phyloP scores from a whole-genome alignment of 2,888 invertebrate genomes.

The Bibio marci region DNA sequence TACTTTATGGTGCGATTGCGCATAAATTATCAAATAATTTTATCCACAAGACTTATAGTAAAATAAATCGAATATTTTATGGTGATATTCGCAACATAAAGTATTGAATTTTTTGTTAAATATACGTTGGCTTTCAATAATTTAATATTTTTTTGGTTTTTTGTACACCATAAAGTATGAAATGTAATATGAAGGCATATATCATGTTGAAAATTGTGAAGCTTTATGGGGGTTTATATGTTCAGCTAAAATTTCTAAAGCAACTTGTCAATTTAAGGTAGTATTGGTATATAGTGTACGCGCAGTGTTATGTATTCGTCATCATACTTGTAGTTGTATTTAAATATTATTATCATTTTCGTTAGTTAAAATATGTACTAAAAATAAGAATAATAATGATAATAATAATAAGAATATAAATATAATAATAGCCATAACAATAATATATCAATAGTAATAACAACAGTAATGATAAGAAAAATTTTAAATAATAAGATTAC shows the following conservation, averaged over 20 bases:
- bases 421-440: no score
- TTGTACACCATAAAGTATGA: slow-evolving; percentile 1
- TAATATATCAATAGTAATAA: no score
- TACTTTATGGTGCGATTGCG: slow-evolving; percentile 24
- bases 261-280: slow-evolving; percentile 12
- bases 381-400: no score
- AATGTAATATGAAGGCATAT: neutral
- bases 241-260: slow-evolving; percentile 11
- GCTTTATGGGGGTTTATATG: neutral
- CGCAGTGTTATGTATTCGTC: no score
- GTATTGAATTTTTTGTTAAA: slow-evolving; percentile 1
- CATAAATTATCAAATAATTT: slow-evolving; percentile 7
- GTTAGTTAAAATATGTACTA: no score
- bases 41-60: slow-evolving; percentile 8
- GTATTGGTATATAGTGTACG: slow-evolving; percentile 7
- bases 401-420: no score
- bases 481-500: no score
- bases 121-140: no score
- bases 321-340: no score
- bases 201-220: neutral
- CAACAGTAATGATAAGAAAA: no score
- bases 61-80: slow-evolving; percentile 14
- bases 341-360: no score
- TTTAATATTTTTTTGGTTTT: no score
- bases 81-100: slow-evolving; percentile 12